Evolutionary conservation across 2,888 invertebrate species (phyloP).

Genomic region (Selenia dentaria): DNA sequence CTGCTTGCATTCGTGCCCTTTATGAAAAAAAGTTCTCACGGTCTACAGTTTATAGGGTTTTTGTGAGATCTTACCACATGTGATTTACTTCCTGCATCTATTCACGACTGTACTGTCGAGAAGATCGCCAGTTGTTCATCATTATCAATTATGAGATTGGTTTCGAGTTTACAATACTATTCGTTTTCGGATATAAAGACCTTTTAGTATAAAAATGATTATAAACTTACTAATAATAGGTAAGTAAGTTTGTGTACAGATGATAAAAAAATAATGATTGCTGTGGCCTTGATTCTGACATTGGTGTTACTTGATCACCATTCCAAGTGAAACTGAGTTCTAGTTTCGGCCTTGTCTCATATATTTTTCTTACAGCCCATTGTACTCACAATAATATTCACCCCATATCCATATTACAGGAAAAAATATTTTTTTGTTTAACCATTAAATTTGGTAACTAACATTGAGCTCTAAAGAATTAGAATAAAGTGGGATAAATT

Average conservation of each 20-base stretch:
- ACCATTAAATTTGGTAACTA: too few relatives aligned
- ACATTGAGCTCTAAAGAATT: too few relatives aligned
- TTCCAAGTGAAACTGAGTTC: conserved; percentile 40
- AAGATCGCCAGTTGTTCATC: conserved; percentile 10
- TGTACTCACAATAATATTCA: not conserved
- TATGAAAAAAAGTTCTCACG: conserved; percentile 71
- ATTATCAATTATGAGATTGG: too few relatives aligned
- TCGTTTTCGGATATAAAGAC: too few relatives aligned
- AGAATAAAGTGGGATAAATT: too few relatives aligned
- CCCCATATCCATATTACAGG: too few relatives aligned
- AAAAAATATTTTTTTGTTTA: too few relatives aligned
- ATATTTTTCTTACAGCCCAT: conserved; percentile 22
- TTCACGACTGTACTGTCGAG: conserved; percentile 39
- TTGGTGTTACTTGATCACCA: conserved; percentile 41
- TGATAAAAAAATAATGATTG: conserved; percentile 44
- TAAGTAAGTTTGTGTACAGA: conserved; percentile 1
- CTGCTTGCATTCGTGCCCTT: conserved; percentile 58
- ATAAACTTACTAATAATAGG: too few relatives aligned
- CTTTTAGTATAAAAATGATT: too few relatives aligned
- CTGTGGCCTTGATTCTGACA: conserved; percentile 75
- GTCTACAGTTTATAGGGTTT: conserved; percentile 50
- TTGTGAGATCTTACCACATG: conserved; percentile 56
- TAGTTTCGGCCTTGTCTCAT: conserved; percentile 46
- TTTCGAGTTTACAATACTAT: not conserved
- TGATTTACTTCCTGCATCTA: conserved; percentile 60